Base-by-base conservation (phyloP, 2,888 invertebrate species). In the Drosophila prolongata region DNA sequence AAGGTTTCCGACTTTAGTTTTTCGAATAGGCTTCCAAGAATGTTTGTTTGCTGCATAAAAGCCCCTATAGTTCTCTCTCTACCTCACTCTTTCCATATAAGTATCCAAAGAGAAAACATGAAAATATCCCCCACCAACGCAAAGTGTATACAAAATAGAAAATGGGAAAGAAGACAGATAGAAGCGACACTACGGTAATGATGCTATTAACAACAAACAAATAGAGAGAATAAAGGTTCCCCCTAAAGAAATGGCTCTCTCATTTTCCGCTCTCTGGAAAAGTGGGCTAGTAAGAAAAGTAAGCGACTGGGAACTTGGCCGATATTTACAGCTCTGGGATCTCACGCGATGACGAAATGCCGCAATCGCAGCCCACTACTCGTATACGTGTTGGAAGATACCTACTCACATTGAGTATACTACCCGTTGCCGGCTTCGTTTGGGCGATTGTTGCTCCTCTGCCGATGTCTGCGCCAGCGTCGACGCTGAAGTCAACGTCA, bases 261-360 rank as follows among this genome's bases (percentile, higher is more conserved):
- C 11, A 35, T 35, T 35, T 35, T 13, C 13, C 2, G 16, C 43
- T 58, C 68, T 69, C 68, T 58, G 37, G 30, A 52, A 68, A 81
- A 69, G 59, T 77, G 62, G 53, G 57, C 43, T 64, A 57, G 55
- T 50, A 24, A 43, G 71, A 56, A 60, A 60, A 49, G 16, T 35
- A 35, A 52, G 24, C n/a, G 10, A 30, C 34, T 71, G 34, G 49
- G 70, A 66, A 70, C 68, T 64, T 77, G 60, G 67, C 72, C 83
- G 77, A 82, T 77, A 78, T 75, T 77, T 57, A 78, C 64, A 71
- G 71, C 77, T 56, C 72, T 66, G 62, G 55, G 73, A 73, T 73
- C 73, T 73, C 67, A 56, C 43, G 68, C 74, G 87, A 83, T 86
- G 87, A 83, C 87, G 87, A 86, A 79, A 86, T 70, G 77, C 58